A percentile compares a stretch with the other conserved stretches of the same genome.
phyloP scores from a whole-genome alignment of 2,797 vertebrate species.

The Champsocephalus gunnari region DNA sequence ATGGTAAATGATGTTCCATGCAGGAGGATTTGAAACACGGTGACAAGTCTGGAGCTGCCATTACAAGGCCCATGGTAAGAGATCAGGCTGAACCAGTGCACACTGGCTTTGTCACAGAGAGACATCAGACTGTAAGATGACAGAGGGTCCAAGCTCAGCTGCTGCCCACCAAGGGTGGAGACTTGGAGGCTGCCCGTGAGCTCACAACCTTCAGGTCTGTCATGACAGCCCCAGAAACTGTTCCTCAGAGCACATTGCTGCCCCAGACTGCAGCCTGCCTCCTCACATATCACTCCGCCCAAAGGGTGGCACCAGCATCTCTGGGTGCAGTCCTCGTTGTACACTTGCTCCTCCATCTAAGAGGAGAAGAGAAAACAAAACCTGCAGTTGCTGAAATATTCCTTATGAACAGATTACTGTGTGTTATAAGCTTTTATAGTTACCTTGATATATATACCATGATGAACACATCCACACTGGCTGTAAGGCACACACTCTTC shows the following conservation, averaged over 20 bases:
- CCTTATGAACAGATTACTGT: background rate
- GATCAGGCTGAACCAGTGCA: constrained; percentile 51
- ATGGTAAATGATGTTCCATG: constrained; percentile 23
- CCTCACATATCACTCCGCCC: constrained; percentile 49
- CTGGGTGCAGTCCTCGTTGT: constrained; percentile 43
- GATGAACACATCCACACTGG: constrained; percentile 55
- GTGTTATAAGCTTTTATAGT: background rate
- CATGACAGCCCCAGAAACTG: constrained; percentile 45
- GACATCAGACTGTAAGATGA: constrained; percentile 44
- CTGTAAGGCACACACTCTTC: constrained; percentile 30
- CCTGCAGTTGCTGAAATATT: background rate
- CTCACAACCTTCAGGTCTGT: constrained; percentile 40
- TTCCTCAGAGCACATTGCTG: constrained; percentile 45
- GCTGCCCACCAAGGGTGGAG: constrained; percentile 33
- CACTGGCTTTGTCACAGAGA: constrained; percentile 37
- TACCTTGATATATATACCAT: constrained; percentile 61
- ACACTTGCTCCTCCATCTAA: constrained; percentile 44
- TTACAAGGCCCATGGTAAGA: constrained; percentile 39
- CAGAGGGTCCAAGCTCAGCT: constrained; percentile 22
- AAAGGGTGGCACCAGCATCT: constrained; percentile 56
- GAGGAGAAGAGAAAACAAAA: background rate
- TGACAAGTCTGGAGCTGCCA: constrained; percentile 16
- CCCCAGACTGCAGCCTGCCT: constrained; percentile 21
- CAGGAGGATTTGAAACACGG: constrained; percentile 49
- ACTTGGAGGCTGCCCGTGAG: constrained; percentile 34